Evolutionary conservation across 2,113 vertebrate genomes (phyloP), one percentile per base, ranked within the genome.

Genomic region (Prolemur simus): DNA sequence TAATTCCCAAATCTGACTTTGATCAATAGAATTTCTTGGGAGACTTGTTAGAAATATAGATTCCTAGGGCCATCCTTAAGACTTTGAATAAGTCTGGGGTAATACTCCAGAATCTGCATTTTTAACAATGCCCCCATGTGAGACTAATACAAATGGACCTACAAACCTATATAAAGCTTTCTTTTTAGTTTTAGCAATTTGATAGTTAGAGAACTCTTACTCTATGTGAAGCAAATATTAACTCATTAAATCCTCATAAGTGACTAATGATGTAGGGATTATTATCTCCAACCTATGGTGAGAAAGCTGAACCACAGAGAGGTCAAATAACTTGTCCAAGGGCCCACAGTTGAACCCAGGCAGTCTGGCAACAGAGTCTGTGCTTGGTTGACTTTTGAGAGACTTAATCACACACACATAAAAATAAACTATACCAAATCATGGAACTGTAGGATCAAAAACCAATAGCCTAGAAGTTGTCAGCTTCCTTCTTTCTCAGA

Each of bases 21-120:
- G 29, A 85, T 23, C 60, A 82, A 66, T 82, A 63, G 9, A 45
- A 81, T 89, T 93, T 95, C 73, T 60, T 66, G 11, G 29, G 47
- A 96, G 47, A 78, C 27, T 87, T 87, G 25, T 77, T 69, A 81
- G 17, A 91, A 93, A 91, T 68, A 89, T 18, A 84, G 74, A 86
- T n/a, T 76, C 39, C 25, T 64, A 84, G 42, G 25, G 12, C 5
- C 49, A 76, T 32, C 17, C 14, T 84, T 89, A 93, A 77, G n/a
- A 91, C 56, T 91, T 21, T 91, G 77, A 91, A 34, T 64, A 87
- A 21, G 29, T 87, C 39, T 76, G 25, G 11, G 29, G 27, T 85
- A 54, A 80, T 2, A 85, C 1, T 56, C 49, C 63, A 96, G 85
- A 87, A 73, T 64, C 39, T 87, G 17, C 29, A 87, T 45, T 96